phyloP scores from a whole-genome alignment of 1,140 invertebrate genomes.

The Solen grandis region DNA sequence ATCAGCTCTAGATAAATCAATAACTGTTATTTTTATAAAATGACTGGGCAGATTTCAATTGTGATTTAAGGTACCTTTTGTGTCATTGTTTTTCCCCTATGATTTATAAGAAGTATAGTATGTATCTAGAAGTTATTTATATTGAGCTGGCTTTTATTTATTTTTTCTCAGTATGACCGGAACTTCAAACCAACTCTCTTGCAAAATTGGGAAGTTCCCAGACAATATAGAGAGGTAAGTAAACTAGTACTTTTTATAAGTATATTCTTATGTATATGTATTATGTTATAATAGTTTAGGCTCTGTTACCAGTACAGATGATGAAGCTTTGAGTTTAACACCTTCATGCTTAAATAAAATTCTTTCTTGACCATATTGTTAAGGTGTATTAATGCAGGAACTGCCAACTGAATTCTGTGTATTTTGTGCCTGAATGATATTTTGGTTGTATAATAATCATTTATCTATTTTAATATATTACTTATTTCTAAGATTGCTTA shows the following conservation, averaged over 20 bases:
- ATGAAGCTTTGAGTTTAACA: neutral
- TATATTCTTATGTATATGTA: neutral
- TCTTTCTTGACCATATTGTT: too few species aligned
- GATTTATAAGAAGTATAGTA: neutral
- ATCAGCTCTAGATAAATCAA: neutral
- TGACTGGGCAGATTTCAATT: neutral
- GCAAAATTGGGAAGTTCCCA: conserved; percentile 78
- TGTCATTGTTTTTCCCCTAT: neutral
- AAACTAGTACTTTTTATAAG: conserved; percentile 3
- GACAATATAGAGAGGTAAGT: conserved; percentile 69
- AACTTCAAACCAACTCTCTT: conserved; percentile 73
- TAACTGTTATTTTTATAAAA: neutral
- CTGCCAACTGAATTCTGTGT: too few species aligned
- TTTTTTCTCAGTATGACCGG: conserved; percentile 76
- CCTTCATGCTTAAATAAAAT: neutral
- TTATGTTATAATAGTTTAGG: neutral
- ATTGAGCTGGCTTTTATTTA: neutral
- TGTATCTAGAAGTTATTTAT: neutral
- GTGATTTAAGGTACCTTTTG: neutral
- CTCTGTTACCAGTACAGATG: too few species aligned
- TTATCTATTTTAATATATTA: too few species aligned
- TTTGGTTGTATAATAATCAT: too few species aligned
- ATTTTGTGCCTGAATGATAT: too few species aligned
- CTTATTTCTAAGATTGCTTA: too few species aligned
- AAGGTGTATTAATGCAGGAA: too few species aligned